Base-by-base conservation (phyloP, 2,797 vertebrate genomes). In the Triplophysa bombifrons region DNA sequence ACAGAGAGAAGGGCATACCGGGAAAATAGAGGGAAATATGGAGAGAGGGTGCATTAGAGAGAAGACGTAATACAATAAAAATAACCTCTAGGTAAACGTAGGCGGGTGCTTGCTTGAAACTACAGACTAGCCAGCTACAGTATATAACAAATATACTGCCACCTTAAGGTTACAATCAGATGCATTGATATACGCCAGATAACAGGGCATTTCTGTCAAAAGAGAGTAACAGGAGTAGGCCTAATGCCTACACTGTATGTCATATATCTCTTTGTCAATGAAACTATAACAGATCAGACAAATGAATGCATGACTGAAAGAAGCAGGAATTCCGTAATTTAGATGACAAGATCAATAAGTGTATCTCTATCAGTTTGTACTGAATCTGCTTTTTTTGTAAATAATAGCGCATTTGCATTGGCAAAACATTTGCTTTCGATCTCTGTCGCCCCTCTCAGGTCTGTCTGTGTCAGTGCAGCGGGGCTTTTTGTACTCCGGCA, bases 401-500 rank as follows among this genome's bases (percentile, higher is more conserved):
- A 14, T 48, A 48, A 48, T 14, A 2, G 13, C 2, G 46, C 11
- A 2, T 11, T 46, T 11, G 11, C 3, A 12, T 46, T 46, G 5
- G 1, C 34, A 5, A 30, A 30, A 6, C 7, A 41, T 48, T 14
- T 48, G 13, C 13, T 16, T 8, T 3, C n/a, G n/a, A 20, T 78
- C 60, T 79, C 41, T 78, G 48, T 78, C 44, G 34, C 63, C 76
- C 56, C 16, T 74, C 64, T 0, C 84, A 94, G 93, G 93, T 80
- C 86, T 94, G 22, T 93, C 92, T 14, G 6, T 93, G 87, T 87
- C 90, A 0, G 92, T 93, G 72, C 84, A 70, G 76, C 90, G 87
- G 55, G 79, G 41, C 0, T 87, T 17, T 17, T 86, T 94, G 48
- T 94, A 94, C 78, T 88, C 90, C 0, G 93, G 93, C 3, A 85